These are phyloP conservation scores for Drosophila ohnishii DNA, from an alignment of 1,140 invertebrate genomes.

Conservation along the genomic window DNA sequence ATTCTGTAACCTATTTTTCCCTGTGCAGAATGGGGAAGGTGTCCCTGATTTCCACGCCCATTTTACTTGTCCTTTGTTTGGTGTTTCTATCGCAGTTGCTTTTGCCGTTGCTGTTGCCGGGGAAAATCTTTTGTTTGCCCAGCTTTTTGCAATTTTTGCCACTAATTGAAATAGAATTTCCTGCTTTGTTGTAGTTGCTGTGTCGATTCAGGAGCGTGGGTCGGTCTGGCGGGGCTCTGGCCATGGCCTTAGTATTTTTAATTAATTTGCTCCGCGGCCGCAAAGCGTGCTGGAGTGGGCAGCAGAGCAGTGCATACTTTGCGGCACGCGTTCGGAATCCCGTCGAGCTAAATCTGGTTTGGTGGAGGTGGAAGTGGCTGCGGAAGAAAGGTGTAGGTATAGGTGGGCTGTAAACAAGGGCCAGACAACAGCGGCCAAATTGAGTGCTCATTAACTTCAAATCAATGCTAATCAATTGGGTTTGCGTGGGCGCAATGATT, in stretches of 20 bases:
- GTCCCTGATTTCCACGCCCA: slow-evolving; percentile 14
- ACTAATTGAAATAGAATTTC: slow-evolving; percentile 82
- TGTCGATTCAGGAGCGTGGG: slow-evolving; percentile 18
- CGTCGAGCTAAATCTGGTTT: neutral
- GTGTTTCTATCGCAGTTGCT: slow-evolving; percentile 33
- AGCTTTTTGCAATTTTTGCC: slow-evolving; percentile 80
- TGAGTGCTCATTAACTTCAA: slow-evolving; percentile 71
- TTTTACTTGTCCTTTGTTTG: slow-evolving; percentile 50
- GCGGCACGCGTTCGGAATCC: slow-evolving; percentile 49
- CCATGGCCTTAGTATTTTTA: slow-evolving; percentile 73
- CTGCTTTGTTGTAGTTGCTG: slow-evolving; percentile 52
- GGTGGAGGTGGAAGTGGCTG: neutral
- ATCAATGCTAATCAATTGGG: slow-evolving; percentile 74
- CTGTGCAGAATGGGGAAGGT: slow-evolving; percentile 3
- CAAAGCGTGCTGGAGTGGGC: slow-evolving; percentile 46
- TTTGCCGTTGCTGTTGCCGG: slow-evolving; percentile 44
- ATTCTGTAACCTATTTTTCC: slow-evolving; percentile 2
- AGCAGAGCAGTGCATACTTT: slow-evolving; percentile 61
- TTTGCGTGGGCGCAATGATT: slow-evolving; percentile 15
- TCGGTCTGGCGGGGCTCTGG: slow-evolving; percentile 54
- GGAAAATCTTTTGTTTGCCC: slow-evolving; percentile 73
- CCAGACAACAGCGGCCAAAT: slow-evolving; percentile 45
- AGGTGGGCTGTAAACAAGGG: slow-evolving; percentile 6
- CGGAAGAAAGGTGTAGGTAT: neutral
- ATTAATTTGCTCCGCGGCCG: slow-evolving; percentile 68